These are phyloP conservation scores for Acinonyx jubatus DNA, from an alignment of 2,113 vertebrate genomes.

Conservation along the genomic window DNA sequence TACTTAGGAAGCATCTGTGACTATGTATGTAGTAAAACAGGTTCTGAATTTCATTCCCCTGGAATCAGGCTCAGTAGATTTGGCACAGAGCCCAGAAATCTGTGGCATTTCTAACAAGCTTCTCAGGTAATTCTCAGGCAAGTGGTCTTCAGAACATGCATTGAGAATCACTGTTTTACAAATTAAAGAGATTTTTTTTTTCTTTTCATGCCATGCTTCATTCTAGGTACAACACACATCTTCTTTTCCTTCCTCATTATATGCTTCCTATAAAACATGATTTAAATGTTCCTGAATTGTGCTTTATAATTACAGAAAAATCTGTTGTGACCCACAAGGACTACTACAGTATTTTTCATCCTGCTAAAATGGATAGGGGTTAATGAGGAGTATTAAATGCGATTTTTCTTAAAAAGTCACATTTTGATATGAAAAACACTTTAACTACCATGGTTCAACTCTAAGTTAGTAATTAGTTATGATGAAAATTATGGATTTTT, in stretches of 20 bases:
- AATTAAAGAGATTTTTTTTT: conserved; percentile 31
- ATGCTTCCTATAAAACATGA: background rate
- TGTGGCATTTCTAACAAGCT: conserved; percentile 24
- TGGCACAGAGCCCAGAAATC: conserved; percentile 28
- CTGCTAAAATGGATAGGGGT: background rate
- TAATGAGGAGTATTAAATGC: background rate
- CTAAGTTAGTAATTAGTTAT: background rate
- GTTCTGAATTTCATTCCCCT: conserved; percentile 31
- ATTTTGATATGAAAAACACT: conserved; percentile 25
- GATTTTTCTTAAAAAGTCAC: background rate
- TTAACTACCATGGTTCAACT: background rate
- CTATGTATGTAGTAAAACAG: background rate
- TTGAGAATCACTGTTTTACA: background rate
- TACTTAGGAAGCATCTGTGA: conserved; percentile 25
- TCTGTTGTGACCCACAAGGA: background rate
- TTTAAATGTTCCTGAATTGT: background rate
- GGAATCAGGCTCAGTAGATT: conserved; percentile 11
- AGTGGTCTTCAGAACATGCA: background rate
- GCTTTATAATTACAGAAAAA: background rate
- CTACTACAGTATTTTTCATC: background rate
- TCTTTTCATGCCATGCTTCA: background rate
- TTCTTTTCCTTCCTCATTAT: background rate
- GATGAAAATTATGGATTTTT: background rate
- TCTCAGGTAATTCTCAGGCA: conserved; percentile 50
- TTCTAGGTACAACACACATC: conserved; percentile 4